Conservation (phyloP, 2,797 vertebrate genomes). For the Rallus crepitans region DNA sequence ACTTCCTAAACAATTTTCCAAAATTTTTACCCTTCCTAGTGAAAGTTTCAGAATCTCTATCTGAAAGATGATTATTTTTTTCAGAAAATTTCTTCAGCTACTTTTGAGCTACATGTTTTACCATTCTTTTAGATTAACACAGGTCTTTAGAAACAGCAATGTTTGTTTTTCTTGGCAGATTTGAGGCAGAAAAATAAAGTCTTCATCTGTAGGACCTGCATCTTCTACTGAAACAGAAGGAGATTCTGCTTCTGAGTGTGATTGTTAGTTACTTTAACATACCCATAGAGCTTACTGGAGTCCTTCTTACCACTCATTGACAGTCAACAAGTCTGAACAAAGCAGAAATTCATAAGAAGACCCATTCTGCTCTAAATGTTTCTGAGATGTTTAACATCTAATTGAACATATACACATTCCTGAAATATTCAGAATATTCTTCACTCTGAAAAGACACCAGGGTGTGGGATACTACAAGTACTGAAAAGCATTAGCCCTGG, state of each 20-base stretch:
- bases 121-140: background rate
- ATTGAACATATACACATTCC: background rate
- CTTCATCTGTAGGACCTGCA: background rate
- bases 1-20: background rate
- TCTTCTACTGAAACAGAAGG: rapidly evolving
- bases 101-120: background rate
- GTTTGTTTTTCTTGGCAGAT: background rate
- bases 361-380: background rate
- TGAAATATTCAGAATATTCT: background rate
- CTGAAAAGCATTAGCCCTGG: background rate
- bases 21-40: background rate
- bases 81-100: background rate
- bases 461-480: background rate
- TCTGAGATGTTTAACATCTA: background rate
- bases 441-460: background rate
- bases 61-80: background rate
- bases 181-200: background rate
- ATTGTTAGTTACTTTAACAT: background rate
- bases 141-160: background rate
- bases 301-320: background rate
- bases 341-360: background rate
- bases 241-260: background rate
- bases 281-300: background rate
- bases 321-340: background rate
- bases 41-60: background rate